A percentile compares a stretch with the other conserved stretches of the same genome.
These are phyloP conservation scores for Cirrhinus mrigala DNA, from an alignment of 2,797 vertebrate genomes.

Conservation along the genomic window DNA sequence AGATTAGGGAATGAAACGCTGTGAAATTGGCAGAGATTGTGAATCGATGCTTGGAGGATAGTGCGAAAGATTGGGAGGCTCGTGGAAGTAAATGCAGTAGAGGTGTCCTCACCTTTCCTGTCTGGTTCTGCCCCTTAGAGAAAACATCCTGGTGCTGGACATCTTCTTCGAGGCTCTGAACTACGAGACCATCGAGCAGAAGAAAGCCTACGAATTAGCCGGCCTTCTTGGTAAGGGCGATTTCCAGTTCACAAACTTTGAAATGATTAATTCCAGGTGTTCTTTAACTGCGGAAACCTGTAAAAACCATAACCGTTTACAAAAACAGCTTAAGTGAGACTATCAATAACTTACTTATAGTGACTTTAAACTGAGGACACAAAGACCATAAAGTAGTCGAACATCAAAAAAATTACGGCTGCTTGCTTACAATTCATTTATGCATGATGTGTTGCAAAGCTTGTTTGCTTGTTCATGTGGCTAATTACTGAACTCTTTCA, in stretches of 20 bases:
- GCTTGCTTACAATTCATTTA: neutral
- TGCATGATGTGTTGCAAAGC: neutral
- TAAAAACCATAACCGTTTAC: neutral
- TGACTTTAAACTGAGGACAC: neutral
- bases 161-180: slow-evolving; percentile 98
- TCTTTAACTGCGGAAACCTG: neutral
- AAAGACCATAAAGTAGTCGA: neutral
- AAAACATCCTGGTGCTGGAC: slow-evolving; percentile 98
- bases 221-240: slow-evolving; percentile 92
- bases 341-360: too few species aligned
- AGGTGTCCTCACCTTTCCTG: neutral
- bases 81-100: slow-evolving; percentile 2
- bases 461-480: neutral
- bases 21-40: slow-evolving; percentile 10
- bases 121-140: slow-evolving; percentile 75
- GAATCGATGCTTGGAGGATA: slow-evolving; percentile 8
- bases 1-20: slow-evolving; percentile 43
- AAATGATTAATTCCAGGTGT: neutral
- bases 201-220: slow-evolving; percentile 97
- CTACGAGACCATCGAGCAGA: slow-evolving; percentile 99
- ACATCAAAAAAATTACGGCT: neutral
- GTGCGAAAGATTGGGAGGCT: neutral
- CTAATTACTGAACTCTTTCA: slow-evolving; percentile 63
- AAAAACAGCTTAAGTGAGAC: neutral
- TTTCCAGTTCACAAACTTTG: slow-evolving; percentile 56